Base-by-base conservation (phyloP, 1,140 invertebrate species). In the Drosophila nebulosa region DNA sequence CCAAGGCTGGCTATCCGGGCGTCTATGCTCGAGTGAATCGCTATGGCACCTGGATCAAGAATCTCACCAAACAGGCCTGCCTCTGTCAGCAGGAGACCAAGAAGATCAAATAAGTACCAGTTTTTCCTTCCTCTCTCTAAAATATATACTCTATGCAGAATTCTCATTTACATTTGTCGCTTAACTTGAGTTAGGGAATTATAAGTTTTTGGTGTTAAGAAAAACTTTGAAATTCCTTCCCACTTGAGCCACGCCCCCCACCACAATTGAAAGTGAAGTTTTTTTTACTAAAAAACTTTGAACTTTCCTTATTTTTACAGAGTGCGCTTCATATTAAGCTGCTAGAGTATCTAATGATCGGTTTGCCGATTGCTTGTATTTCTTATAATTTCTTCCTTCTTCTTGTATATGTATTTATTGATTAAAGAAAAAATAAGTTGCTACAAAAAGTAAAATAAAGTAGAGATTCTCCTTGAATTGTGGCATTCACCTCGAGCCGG, bases 21-120 rank as follows among this genome's bases (percentile, higher is more conserved):
- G 96, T 98, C 22, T 98, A 98, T 91, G 94, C 95, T 0, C 92
- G 96, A 67, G 95, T 97, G 2, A 96, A 96, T 88, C 92, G 95
- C 68, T 97, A 95, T 79, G 78, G 95, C 14, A 93, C 94, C 12
- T 97, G 96, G 96, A 95, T 96, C 42, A 92, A 92, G 75, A 92
- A 91, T 16, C 95, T 95, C 79, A 95, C 95, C 12, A 89, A 89
- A 60, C 94, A 95, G 66, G 94, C 94, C 35, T 96, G 95, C 83
- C 95, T 94, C 78, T 96, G 95, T 85, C 88, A 88, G 71, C 81
- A 78, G 51, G 83, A 88, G 64, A 89, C 83, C 63, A 88, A 88
- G 83, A 88, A 88, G 72, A 88, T 88, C 69, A 88, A 88, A 69
- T 88, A 88, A 58, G 18, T 60, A 42, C 46, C 68, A 55, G 36